Percentiles rank a stretch among this genome's conserved stretches.
phyloP scores from a whole-genome alignment of 2,113 vertebrate species.

The Piaya cayana region DNA sequence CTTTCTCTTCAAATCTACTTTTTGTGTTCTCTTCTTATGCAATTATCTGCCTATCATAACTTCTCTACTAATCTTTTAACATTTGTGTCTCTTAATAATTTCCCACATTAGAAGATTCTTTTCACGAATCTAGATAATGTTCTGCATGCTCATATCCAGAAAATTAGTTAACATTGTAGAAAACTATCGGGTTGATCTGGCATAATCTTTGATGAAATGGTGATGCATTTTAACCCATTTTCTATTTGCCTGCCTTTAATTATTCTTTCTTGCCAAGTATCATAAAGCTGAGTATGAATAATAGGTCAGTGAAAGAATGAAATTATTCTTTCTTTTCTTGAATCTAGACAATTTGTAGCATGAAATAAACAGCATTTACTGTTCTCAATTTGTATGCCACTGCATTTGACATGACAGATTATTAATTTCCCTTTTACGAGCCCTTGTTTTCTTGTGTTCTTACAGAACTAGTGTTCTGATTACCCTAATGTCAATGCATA shows the following conservation, averaged over 20 bases:
- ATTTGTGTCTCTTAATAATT: not conserved
- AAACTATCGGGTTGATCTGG: not conserved
- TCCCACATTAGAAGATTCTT: not conserved
- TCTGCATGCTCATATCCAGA: not conserved
- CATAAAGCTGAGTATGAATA: not conserved
- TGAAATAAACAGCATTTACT: not conserved
- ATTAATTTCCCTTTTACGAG: not conserved
- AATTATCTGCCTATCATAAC: not conserved
- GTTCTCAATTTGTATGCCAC: not conserved
- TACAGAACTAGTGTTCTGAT: slow-evolving; percentile 17
- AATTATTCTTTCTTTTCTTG: not conserved
- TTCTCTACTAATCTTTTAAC: not conserved
- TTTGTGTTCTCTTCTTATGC: not conserved
- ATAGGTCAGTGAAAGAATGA: not conserved
- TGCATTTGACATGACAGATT: not conserved
- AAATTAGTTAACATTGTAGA: not conserved
- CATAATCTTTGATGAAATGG: not conserved
- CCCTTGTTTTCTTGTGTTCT: slow-evolving; percentile 25
- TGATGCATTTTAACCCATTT: not conserved
- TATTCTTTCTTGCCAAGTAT: not conserved
- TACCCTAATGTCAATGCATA: not conserved
- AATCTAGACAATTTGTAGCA: not conserved
- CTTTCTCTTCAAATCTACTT: not conserved
- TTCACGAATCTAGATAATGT: not conserved
- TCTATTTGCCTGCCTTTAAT: not conserved